Evolutionary conservation across 2,797 vertebrate genomes (phyloP).

Genomic region (Phalanger gymnotis): DNA sequence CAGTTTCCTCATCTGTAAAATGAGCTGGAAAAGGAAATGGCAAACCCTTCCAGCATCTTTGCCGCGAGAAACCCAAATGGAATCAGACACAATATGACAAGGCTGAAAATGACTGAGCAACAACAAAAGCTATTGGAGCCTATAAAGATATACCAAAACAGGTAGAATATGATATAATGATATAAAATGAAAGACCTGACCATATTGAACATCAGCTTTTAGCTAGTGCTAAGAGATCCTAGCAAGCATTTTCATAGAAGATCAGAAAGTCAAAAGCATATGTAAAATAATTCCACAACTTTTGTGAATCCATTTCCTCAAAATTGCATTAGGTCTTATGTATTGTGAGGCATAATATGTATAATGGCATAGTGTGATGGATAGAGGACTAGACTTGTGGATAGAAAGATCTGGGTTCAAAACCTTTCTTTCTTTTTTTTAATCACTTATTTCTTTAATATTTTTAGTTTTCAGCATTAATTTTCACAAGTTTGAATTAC

Average conservation of each 20-base stretch:
- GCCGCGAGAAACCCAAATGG: not conserved
- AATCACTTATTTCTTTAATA: no score
- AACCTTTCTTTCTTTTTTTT: no score
- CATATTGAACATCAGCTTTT: slow-evolving; percentile 54
- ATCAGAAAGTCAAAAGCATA: slow-evolving; percentile 56
- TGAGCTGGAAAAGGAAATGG: not conserved
- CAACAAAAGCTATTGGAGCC: slow-evolving; percentile 30
- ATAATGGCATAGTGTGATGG: not conserved
- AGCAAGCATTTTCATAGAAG: slow-evolving; percentile 66
- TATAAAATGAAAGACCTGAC: slow-evolving; percentile 65
- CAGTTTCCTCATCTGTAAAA: not conserved
- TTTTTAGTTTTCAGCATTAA: no score
- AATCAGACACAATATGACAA: not conserved
- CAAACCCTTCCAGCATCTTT: not conserved
- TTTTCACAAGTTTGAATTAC: no score
- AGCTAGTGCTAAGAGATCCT: slow-evolving; percentile 54
- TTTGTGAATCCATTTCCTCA: slow-evolving; percentile 69
- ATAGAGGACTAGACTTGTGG: not conserved
- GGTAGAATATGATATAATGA: slow-evolving; percentile 13
- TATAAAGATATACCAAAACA: slow-evolving; percentile 49
- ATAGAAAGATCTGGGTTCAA: no score
- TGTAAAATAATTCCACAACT: slow-evolving; percentile 53
- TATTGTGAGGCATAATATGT: not conserved
- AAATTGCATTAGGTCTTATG: not conserved
- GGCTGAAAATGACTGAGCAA: not conserved